Percentiles rank a stretch among this genome's conserved stretches.
phyloP scores from a whole-genome alignment of 2,888 invertebrate genomes.

The Lycophotia porphyrea region DNA sequence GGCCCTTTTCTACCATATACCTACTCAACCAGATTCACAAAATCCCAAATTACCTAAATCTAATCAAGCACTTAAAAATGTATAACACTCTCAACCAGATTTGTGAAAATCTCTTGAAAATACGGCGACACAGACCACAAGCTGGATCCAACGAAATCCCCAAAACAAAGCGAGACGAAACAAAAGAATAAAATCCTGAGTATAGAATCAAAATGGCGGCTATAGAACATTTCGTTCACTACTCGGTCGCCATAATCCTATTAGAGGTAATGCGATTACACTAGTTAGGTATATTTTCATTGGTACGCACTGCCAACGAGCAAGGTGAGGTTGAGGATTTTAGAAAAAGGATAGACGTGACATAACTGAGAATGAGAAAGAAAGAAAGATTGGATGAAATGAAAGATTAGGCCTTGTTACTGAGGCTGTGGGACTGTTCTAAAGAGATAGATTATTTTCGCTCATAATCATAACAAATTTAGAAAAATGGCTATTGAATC shows the following conservation, averaged over 20 bases:
- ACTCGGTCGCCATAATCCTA: slow-evolving; percentile 62
- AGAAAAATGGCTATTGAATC: no score
- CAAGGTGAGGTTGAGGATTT: slow-evolving; percentile 37
- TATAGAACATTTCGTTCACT: slow-evolving; percentile 59
- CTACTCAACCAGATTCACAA: background rate
- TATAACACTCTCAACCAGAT: slow-evolving; percentile 31
- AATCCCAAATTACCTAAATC: slow-evolving; percentile 12
- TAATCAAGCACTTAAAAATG: slow-evolving; percentile 37
- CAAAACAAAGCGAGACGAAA: slow-evolving; percentile 62
- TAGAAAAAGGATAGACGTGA: slow-evolving; percentile 23
- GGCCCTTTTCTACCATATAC: background rate
- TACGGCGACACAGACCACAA: slow-evolving; percentile 43
- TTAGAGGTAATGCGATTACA: slow-evolving; percentile 65
- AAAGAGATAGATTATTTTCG: no score
- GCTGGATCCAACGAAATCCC: slow-evolving; percentile 54
- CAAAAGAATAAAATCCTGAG: slow-evolving; percentile 61
- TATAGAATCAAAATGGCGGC: slow-evolving; percentile 55
- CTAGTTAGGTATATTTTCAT: slow-evolving; percentile 63
- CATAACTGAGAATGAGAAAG: slow-evolving; percentile 1
- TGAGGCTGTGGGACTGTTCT: no score
- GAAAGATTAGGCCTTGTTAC: background rate
- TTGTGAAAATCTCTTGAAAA: slow-evolving; percentile 48
- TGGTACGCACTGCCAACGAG: slow-evolving; percentile 28
- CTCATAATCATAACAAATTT: no score
- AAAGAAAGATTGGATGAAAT: background rate